A percentile compares a stretch with the other conserved stretches of the same genome.
phyloP scores from a whole-genome alignment of 2,113 vertebrate species.

The Gadus chalcogrammus region DNA sequence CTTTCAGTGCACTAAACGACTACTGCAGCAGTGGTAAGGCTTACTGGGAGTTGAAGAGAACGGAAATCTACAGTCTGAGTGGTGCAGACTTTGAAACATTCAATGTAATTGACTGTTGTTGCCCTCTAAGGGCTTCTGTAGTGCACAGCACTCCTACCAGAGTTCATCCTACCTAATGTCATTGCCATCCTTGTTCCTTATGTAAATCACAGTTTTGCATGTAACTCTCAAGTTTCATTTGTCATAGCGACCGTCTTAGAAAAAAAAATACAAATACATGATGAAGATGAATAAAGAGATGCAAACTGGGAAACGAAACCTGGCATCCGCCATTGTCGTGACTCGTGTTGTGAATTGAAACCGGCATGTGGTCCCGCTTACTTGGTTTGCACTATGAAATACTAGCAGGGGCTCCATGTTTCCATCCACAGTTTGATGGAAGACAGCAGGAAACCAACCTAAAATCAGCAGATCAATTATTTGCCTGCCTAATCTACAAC shows the following conservation, averaged over 20 bases:
- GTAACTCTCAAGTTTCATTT: conserved; percentile 67
- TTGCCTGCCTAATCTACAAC: no score
- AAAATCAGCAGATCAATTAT: no score
- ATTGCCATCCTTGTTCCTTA: conserved; percentile 45
- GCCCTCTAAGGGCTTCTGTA: conserved; percentile 44
- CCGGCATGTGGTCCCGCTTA: no score
- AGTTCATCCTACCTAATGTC: conserved; percentile 33
- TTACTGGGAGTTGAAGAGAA: conserved; percentile 17
- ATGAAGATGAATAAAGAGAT: conserved; percentile 62
- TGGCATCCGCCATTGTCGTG: no score
- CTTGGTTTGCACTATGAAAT: no score
- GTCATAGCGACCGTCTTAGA: conserved; percentile 59
- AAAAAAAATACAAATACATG: conserved; percentile 55
- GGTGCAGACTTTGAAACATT: conserved; percentile 18
- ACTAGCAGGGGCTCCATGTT: no score
- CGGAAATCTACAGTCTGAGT: not conserved
- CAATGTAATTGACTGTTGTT: conserved; percentile 40
- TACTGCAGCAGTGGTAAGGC: conserved; percentile 10
- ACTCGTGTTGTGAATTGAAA: no score
- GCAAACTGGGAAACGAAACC: conserved; percentile 55
- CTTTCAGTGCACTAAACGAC: conserved; percentile 13
- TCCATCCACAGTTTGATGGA: no score
- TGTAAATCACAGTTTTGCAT: conserved; percentile 68
- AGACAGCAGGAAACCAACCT: no score
- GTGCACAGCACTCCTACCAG: conserved; percentile 55